These are phyloP conservation scores for Dicycla oo DNA, from an alignment of 2,888 invertebrate genomes.

Conservation along the genomic window DNA sequence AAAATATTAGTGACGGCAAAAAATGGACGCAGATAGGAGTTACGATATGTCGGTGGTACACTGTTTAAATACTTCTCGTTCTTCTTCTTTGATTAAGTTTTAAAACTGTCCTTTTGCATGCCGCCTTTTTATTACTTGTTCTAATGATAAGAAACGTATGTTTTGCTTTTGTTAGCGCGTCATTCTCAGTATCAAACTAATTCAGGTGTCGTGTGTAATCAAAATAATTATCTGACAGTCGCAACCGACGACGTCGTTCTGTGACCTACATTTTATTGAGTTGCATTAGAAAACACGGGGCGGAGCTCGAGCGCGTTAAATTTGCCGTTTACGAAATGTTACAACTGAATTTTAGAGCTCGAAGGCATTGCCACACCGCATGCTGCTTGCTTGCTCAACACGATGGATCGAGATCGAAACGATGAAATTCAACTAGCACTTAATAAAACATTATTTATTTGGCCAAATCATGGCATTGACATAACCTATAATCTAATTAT, in stretches of 20 bases:
- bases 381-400: slow-evolving; percentile 81
- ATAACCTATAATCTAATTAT: slow-evolving; percentile 15
- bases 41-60: slow-evolving; percentile 56
- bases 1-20: slow-evolving; percentile 46
- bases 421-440: slow-evolving; percentile 76
- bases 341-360: slow-evolving; percentile 88
- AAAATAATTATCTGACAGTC: slow-evolving; percentile 66
- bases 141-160: slow-evolving; percentile 1
- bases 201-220: slow-evolving; percentile 62
- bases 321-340: slow-evolving; percentile 89
- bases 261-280: slow-evolving; percentile 86
- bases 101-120: neutral
- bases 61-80: slow-evolving; percentile 11
- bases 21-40: slow-evolving; percentile 38
- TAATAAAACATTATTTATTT: slow-evolving; percentile 37
- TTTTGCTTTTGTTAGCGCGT: slow-evolving; percentile 21
- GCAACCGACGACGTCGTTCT: slow-evolving; percentile 74
- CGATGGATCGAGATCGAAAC: slow-evolving; percentile 80
- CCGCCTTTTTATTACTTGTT: slow-evolving; percentile 5
- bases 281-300: slow-evolving; percentile 88
- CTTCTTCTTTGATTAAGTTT: slow-evolving; percentile 14
- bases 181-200: slow-evolving; percentile 44
- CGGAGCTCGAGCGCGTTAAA: slow-evolving; percentile 86
- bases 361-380: slow-evolving; percentile 83
- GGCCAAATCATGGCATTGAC: slow-evolving; percentile 28